A percentile compares a stretch with the other conserved stretches of the same genome.
These are phyloP conservation scores for Onychomys torridus DNA, from an alignment of 2,797 vertebrate genomes.

Conservation along the genomic window DNA sequence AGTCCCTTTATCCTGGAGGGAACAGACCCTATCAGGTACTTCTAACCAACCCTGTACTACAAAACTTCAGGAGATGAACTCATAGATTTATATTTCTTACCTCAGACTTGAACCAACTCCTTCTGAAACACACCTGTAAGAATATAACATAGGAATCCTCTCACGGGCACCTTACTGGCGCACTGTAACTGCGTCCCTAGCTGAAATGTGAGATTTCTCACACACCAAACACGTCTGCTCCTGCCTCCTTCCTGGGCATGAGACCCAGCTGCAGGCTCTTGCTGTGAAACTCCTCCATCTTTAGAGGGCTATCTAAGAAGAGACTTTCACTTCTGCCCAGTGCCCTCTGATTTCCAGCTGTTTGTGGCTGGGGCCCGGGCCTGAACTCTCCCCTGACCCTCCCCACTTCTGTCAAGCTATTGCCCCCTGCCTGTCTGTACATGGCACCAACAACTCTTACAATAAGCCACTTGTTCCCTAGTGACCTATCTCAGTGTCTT, in stretches of 20 bases:
- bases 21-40: neutral
- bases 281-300: neutral
- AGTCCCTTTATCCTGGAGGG: neutral
- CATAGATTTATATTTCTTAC: neutral
- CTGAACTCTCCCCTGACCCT: neutral
- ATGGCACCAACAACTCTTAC: neutral
- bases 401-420: neutral
- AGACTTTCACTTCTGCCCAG: neutral
- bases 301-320: neutral
- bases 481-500: neutral
- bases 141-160: neutral
- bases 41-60: neutral
- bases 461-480: neutral
- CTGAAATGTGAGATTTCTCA: neutral
- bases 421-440: neutral
- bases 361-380: neutral
- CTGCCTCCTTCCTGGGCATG: neutral
- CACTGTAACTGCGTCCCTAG: neutral
- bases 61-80: neutral
- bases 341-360: neutral
- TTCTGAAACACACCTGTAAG: neutral
- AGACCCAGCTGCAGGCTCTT: neutral
- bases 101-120: too few relatives aligned
- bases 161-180: neutral
- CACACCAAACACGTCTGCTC: neutral